Base-by-base conservation (phyloP, 2,113 vertebrate species). In the Petroica traversi region DNA sequence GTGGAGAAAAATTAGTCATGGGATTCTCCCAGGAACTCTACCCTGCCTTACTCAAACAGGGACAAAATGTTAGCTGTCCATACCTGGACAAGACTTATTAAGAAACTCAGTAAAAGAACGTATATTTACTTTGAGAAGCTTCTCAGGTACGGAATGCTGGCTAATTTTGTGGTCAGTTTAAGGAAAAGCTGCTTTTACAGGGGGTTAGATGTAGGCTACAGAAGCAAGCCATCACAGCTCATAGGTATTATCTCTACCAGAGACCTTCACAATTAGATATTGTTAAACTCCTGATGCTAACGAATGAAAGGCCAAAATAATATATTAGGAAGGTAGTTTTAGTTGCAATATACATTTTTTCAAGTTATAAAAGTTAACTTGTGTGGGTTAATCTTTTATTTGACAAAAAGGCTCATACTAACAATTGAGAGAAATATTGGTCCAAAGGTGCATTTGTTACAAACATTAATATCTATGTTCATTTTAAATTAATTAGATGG, bases 401-500 rank as follows among this genome's bases (percentile, higher is more conserved):
- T 84, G 61, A 59, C 40, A 67, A 36, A 75, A 84, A 52, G 43
- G 61, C 28, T 95, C 4, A 3, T 14, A 8, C 52, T 89, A 61
- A 59, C 28, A 61, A 24, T 45, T 82, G 62, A 67, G 48, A 86
- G 51, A 83, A 79, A 64, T 94, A 68, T 92, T 72, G 92, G 91
- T 93, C 73, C 80, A 45, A 72, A 78, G 29, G 38, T 41, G 33
- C 33, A 77, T 78, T 91, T 40, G 12, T 84, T 86, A 74, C n/a
- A 63, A 91, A 77, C 41, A 38, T 1, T 8, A 88, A 26, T 58
- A 96, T 63, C 89, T 74, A 3, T 68, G 41, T 55, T 87, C 31
- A 62, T 61, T 85, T 82, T 59, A 59, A 74, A 94, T 92, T 92
- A 88, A 74, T 82, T 61, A 79, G 77, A 92, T 91, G 83, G 87